phyloP scores from a whole-genome alignment of 2,113 vertebrate species.

The Eubucco bourcierii region DNA sequence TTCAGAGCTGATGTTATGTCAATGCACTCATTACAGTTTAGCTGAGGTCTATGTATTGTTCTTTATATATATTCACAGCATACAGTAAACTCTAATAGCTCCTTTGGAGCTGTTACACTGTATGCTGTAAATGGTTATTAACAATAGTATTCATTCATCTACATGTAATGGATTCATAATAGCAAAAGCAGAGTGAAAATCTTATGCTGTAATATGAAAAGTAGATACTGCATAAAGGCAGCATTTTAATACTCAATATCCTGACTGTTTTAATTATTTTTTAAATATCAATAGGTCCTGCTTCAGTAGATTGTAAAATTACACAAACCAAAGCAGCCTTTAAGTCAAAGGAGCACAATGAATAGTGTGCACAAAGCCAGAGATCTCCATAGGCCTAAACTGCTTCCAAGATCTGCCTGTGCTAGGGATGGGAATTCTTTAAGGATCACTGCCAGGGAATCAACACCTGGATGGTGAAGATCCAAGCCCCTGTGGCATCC shows the following conservation, averaged over 20 bases:
- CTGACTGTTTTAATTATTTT: slow-evolving; percentile 67
- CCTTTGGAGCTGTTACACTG: slow-evolving; percentile 66
- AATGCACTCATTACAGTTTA: slow-evolving; percentile 49
- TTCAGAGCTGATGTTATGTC: slow-evolving; percentile 54
- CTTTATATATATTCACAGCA: slow-evolving; percentile 67
- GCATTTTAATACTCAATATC: slow-evolving; percentile 61
- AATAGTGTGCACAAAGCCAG: not conserved
- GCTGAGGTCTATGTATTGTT: slow-evolving; percentile 65
- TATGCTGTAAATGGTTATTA: slow-evolving; percentile 70
- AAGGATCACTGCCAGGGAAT: not conserved
- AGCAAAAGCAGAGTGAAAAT: slow-evolving; percentile 62
- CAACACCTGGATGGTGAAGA: not conserved
- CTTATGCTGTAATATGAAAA: slow-evolving; percentile 57
- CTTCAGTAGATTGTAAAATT: slow-evolving; percentile 66
- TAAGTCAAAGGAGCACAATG: slow-evolving; percentile 33
- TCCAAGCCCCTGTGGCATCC: not conserved
- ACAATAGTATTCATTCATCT: slow-evolving; percentile 70
- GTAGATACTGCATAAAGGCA: slow-evolving; percentile 59
- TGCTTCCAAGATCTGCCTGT: not conserved
- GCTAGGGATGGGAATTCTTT: not conserved
- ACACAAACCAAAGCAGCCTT: slow-evolving; percentile 27
- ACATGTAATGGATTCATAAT: slow-evolving; percentile 69
- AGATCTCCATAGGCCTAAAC: not conserved
- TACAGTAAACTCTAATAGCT: slow-evolving; percentile 70
- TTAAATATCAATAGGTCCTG: slow-evolving; percentile 64